Base-by-base conservation (phyloP, 1,140 invertebrate species). In the Temnothorax curvispinosus region DNA sequence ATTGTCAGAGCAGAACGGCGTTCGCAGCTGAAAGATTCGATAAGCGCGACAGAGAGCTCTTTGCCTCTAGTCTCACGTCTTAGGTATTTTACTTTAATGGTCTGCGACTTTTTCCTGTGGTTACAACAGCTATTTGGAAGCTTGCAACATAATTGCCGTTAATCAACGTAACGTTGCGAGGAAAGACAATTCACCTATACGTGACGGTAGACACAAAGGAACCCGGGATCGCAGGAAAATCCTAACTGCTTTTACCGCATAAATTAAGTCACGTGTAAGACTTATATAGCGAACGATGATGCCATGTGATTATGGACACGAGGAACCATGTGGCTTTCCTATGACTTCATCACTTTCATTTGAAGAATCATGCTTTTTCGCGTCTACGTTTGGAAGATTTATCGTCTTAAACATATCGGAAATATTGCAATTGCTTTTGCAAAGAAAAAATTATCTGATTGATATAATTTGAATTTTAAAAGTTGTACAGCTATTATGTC, bases 281-380 rank as follows among this genome's bases (percentile, higher is more conserved):
- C 21, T 50, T 13, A 18, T 58, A 27, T 47, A 74, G 35, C 15
- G 3, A 60, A 69, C 11, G 35, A 27, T 58, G 50, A 88, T 76
- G 81, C 54, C 67, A 21, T 15, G 47, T 15, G 47, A 60, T 9
- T 74, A 27, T 52, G n/a, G 13, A 75, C 87, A 75, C 27, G 65
- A 78, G 76, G 18, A 77, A 38, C n/a, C 44, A n/a, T 44, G 41
- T 64, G 82, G 54, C n/a, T 90, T 91, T 91, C 87, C 78, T 65
- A 69, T 90, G 62, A 91, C 87, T 88, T 91, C 78, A 85, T 91
- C 65, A 69, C 21, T 69, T 69, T 69, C 41, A 47, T 69, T 69
- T 69, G 56, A 62, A 80, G 71, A 18, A 65, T 56, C 52, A 58
- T 9, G 44, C 44, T n/a, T 69, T 75, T 35, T 6, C 1, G 15